Conservation (phyloP, 1,140 invertebrate species). For the Nilaparvata lugens region DNA sequence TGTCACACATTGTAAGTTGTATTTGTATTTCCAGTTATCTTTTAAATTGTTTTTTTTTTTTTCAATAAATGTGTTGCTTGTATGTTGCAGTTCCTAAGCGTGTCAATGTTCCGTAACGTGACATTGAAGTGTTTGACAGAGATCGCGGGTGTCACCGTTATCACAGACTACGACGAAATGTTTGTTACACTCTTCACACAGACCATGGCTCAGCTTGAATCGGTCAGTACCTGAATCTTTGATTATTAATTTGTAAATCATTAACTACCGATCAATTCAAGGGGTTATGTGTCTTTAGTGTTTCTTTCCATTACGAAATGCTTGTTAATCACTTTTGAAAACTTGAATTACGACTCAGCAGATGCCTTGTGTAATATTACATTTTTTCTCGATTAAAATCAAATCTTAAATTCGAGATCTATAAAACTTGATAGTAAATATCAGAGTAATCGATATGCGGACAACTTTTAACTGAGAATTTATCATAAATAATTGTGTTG, state of each 20-base stretch:
- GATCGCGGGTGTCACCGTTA: conserved; percentile 79
- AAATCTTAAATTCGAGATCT: too few species aligned
- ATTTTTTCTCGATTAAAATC: too few species aligned
- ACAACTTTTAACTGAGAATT: too few species aligned
- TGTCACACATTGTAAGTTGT: too few species aligned
- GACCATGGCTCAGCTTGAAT: conserved; percentile 83
- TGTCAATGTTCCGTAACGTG: conserved; percentile 96
- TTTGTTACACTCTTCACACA: conserved; percentile 82
- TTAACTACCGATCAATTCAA: neutral
- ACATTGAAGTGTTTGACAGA: conserved; percentile 97
- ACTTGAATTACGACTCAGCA: too few species aligned
- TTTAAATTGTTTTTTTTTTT: too few species aligned
- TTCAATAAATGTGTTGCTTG: too few species aligned
- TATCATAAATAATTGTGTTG: too few species aligned
- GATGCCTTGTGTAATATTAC: too few species aligned
- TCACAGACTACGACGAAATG: conserved; percentile 81
- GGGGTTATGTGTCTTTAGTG: neutral
- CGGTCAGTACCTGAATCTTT: conserved; percentile 36
- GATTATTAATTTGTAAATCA: neutral
- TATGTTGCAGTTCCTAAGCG: conserved; percentile 76
- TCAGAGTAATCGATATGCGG: too few species aligned
- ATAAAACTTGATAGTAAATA: too few species aligned
- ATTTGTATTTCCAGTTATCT: too few species aligned
- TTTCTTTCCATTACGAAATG: conserved; percentile 6
- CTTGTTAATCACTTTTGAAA: neutral